Conservation (phyloP, 2,113 vertebrate genomes). For the Tichodroma muraria region DNA sequence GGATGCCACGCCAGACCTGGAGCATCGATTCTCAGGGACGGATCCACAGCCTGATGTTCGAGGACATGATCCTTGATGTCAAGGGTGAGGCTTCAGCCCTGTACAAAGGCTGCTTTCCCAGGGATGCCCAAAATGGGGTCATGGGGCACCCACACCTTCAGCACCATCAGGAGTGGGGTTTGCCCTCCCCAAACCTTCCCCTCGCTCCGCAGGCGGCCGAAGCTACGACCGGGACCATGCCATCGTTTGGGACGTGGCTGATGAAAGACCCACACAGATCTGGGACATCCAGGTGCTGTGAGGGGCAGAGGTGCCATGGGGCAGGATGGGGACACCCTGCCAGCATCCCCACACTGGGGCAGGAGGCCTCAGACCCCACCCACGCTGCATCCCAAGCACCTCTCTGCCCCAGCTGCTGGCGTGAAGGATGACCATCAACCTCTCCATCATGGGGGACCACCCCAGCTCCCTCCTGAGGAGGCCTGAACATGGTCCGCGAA, state of each 20-base stretch:
- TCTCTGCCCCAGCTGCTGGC: background rate
- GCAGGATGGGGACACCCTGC: background rate
- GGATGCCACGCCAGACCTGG: conserved; percentile 87
- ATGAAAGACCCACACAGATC: conserved; percentile 77
- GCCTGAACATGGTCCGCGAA: accelerated
- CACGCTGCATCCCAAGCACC: background rate
- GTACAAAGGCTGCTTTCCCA: background rate
- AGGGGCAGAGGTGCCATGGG: background rate
- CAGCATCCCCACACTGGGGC: accelerated
- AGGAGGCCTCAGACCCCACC: background rate
- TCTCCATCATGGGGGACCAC: background rate
- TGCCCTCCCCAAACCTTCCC: background rate
- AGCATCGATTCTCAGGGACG: conserved; percentile 70
- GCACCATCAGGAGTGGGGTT: accelerated
- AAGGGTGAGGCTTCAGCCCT: conserved; percentile 75
- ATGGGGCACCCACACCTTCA: background rate
- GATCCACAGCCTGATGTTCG: conserved; percentile 82
- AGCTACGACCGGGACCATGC: conserved; percentile 84
- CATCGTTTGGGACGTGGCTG: conserved; percentile 74
- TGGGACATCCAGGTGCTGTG: conserved; percentile 84
- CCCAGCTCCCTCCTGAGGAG: background rate
- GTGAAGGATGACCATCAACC: background rate
- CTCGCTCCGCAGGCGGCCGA: conserved; percentile 74
- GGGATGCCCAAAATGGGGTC: accelerated
- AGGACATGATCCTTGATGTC: conserved; percentile 83